Percentiles rank a stretch among this genome's conserved stretches.
Evolutionary conservation across 1,140 invertebrate genomes (phyloP).

Genomic region (Aphaenogaster ashmeadi): DNA sequence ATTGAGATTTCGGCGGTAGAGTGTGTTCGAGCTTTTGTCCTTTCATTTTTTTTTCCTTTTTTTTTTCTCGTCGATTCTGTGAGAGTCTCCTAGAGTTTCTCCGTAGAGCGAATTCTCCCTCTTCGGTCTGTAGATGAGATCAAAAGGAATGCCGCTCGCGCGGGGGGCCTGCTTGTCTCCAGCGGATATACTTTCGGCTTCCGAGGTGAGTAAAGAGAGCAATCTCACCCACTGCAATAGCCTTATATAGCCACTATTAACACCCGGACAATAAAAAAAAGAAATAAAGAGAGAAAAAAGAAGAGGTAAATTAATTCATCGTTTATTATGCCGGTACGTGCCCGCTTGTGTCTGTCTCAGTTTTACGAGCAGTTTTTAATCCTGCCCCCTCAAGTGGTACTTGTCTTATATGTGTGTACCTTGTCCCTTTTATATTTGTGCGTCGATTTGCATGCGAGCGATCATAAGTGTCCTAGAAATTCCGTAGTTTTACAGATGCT

Average conservation of each 20-base stretch:
- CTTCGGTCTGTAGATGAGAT: conserved; percentile 84
- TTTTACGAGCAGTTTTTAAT: conserved; percentile 82
- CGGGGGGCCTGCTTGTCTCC: conserved; percentile 83
- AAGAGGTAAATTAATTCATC: conserved; percentile 64
- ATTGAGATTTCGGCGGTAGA: conserved; percentile 27
- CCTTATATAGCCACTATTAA: conserved; percentile 70
- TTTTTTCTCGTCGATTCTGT: conserved; percentile 80
- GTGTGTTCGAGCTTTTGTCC: conserved; percentile 7
- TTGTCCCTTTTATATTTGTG: conserved; percentile 16
- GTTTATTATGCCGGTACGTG: conserved; percentile 48
- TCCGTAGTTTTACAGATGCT: not conserved
- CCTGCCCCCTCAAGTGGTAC: conserved; percentile 40
- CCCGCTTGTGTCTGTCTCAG: conserved; percentile 68
- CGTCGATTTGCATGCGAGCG: conserved; percentile 50
- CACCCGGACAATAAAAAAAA: conserved; percentile 31
- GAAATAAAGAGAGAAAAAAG: conserved; percentile 19
- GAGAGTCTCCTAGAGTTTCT: conserved; percentile 82
- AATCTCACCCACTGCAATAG: conserved; percentile 77
- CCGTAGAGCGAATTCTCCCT: conserved; percentile 82
- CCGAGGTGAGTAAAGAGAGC: conserved; percentile 85
- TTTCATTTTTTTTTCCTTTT: not conserved
- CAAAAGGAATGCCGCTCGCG: conserved; percentile 83
- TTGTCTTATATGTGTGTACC: conserved; percentile 34
- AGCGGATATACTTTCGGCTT: conserved; percentile 85
- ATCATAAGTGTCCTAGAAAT: not conserved